Conservation (phyloP, 2,888 invertebrate genomes). For the Sturmia bella region DNA sequence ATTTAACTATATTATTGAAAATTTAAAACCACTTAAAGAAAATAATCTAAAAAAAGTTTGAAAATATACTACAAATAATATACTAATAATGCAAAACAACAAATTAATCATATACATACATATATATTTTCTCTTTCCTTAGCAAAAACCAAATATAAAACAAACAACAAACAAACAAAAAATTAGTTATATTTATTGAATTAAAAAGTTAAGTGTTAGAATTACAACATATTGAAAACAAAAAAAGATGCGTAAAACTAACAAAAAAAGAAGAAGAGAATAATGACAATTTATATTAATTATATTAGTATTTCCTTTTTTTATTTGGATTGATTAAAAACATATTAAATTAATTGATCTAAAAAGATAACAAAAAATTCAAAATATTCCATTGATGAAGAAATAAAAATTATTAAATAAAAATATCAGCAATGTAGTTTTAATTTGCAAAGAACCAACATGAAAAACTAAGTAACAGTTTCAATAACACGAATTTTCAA, state of each 20-base stretch:
- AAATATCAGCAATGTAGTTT: constrained; percentile 70
- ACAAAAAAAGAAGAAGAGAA: constrained; percentile 48
- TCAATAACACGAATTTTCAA: neutral
- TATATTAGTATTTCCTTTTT: constrained; percentile 71
- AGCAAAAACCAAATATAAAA: constrained; percentile 46
- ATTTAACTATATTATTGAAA: constrained; percentile 60
- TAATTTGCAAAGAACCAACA: constrained; percentile 14
- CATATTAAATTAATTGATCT: constrained; percentile 57
- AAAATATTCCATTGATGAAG: constrained; percentile 75
- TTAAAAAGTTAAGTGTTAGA: constrained; percentile 79
- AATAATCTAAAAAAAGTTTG: constrained; percentile 59
- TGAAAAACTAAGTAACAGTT: constrained; percentile 7
- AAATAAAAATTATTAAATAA: constrained; percentile 76
- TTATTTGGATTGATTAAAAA: constrained; percentile 63
- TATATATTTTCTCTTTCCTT: constrained; percentile 70
- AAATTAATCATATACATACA: constrained; percentile 65
- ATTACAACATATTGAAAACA: constrained; percentile 74
- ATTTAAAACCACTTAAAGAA: constrained; percentile 20
- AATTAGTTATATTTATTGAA: constrained; percentile 78
- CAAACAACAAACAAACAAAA: constrained; percentile 67
- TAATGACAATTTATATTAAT: constrained; percentile 64
- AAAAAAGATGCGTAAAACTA: constrained; percentile 66
- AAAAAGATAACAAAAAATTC: constrained; percentile 73
- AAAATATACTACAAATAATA: constrained; percentile 76
- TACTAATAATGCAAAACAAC: constrained; percentile 64